Evolutionary conservation across 1,140 invertebrate species (phyloP).

Genomic region (Dysdera silvatica): DNA sequence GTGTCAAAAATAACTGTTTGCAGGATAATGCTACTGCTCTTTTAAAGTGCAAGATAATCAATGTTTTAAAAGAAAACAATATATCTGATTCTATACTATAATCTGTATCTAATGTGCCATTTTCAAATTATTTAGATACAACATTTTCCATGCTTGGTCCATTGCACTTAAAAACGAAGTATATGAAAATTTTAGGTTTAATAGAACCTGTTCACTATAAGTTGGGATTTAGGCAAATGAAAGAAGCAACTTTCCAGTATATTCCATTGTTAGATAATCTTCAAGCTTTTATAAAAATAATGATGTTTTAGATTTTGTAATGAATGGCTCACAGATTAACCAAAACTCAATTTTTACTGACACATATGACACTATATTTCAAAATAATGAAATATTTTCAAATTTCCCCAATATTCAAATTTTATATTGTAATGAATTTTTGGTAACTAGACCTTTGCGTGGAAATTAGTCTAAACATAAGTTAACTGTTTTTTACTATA

Average conservation of each 20-base stretch:
- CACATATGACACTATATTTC: not conserved
- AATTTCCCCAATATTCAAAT: no score
- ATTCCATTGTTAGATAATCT: not conserved
- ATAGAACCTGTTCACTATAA: not conserved
- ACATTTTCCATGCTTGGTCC: not conserved
- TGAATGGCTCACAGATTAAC: not conserved
- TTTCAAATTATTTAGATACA: not conserved
- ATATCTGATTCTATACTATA: not conserved
- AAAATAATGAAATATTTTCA: no score
- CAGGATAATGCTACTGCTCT: not conserved
- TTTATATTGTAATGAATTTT: no score
- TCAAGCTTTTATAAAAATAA: not conserved
- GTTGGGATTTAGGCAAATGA: not conserved
- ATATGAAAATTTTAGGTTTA: not conserved
- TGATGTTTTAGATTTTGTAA: not conserved
- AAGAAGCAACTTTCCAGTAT: not conserved
- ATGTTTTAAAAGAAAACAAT: not conserved
- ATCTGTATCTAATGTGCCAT: not conserved
- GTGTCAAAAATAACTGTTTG: no score
- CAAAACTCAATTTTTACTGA: not conserved
- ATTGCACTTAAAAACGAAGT: slow-evolving; percentile 1
- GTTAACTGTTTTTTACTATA: no score
- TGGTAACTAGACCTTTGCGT: no score
- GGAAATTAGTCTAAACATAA: no score
- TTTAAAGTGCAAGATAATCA: not conserved